Conservation (phyloP, 2,113 vertebrate genomes). For the Pica pica region DNA sequence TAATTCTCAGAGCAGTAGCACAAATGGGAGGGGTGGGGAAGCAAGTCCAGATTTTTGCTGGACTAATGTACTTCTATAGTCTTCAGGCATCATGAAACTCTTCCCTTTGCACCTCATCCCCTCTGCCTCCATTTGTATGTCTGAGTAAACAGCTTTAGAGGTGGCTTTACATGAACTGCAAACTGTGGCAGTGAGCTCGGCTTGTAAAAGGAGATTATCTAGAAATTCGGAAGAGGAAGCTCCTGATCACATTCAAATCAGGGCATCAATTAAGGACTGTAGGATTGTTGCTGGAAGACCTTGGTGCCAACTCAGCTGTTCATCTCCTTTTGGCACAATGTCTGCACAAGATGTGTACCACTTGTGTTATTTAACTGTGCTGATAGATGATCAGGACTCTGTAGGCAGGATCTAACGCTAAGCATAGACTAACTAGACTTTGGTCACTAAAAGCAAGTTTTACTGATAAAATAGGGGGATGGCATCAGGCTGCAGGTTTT, state of each 20-base stretch:
- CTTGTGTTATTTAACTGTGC: not conserved
- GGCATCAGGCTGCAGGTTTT: not conserved
- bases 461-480: not conserved
- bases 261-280: not conserved
- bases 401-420: not conserved
- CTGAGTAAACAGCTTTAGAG: not conserved
- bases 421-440: not conserved
- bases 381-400: not conserved
- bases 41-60: not conserved
- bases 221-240: not conserved
- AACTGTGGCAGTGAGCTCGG: not conserved
- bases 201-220: not conserved
- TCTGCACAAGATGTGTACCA: not conserved
- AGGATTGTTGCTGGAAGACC: not conserved
- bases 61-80: not conserved
- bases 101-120: not conserved
- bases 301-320: not conserved
- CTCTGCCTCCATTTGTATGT: not conserved
- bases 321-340: not conserved
- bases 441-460: not conserved
- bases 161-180: not conserved
- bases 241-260: not conserved
- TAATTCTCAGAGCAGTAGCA: not conserved
- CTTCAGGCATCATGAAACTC: not conserved
- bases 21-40: not conserved